Conservation (phyloP, 2,888 invertebrate species). For the Lissocephala sabroskyi region DNA sequence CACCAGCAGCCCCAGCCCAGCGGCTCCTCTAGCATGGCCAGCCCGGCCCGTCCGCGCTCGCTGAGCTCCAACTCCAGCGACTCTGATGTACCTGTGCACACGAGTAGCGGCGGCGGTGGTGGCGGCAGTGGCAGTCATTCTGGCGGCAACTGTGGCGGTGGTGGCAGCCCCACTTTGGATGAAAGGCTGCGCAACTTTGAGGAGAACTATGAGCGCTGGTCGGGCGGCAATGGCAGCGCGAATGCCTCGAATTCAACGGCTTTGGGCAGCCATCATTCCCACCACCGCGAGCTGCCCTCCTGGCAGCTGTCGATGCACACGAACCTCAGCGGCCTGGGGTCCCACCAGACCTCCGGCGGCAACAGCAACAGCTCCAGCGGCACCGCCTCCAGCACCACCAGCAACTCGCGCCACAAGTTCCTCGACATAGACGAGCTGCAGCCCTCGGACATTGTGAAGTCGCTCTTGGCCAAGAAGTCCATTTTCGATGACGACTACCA, state of each 20-base stretch:
- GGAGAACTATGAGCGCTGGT: slow-evolving; percentile 94
- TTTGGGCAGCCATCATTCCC: slow-evolving; percentile 20
- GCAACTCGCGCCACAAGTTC: slow-evolving; percentile 79
- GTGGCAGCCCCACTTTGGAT: slow-evolving; percentile 85
- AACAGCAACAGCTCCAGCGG: slow-evolving; percentile 71
- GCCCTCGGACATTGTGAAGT: slow-evolving; percentile 94
- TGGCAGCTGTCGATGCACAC: slow-evolving; percentile 44
- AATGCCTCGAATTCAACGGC: slow-evolving; percentile 32
- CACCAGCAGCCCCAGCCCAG: slow-evolving; percentile 35
- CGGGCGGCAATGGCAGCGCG: slow-evolving; percentile 72
- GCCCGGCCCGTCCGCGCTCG: slow-evolving; percentile 81
- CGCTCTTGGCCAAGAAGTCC: slow-evolving; percentile 91
- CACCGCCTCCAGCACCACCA: slow-evolving; percentile 73
- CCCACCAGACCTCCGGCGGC: slow-evolving; percentile 37
- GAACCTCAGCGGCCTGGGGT: slow-evolving; percentile 29
- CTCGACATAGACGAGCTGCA: slow-evolving; percentile 88
- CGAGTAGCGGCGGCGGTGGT: slow-evolving; percentile 75
- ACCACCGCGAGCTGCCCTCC: slow-evolving; percentile 73
- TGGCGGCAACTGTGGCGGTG: too few species aligned
- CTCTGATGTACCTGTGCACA: slow-evolving; percentile 75
- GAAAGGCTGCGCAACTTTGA: slow-evolving; percentile 93
- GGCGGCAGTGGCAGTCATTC: too few species aligned
- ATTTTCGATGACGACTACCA: slow-evolving; percentile 97
- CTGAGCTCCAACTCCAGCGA: slow-evolving; percentile 84
- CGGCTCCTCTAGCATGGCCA: slow-evolving; percentile 74